Percentiles rank a stretch among this genome's conserved stretches.
Conservation (phyloP, 2,113 vertebrate species). For the Trichechus manatus region DNA sequence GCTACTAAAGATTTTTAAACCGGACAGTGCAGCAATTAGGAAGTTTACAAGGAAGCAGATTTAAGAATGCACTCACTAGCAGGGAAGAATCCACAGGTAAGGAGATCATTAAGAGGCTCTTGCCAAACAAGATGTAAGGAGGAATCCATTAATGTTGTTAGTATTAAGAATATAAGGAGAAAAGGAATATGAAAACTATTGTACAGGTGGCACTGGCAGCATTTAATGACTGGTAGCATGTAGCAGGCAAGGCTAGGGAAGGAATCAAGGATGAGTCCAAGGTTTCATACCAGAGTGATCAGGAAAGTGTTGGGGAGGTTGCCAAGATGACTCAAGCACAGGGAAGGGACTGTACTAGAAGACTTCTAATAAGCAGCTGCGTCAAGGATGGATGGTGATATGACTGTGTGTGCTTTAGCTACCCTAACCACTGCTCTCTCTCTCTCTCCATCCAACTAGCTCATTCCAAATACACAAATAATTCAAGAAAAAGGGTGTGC, state of each 20-base stretch:
- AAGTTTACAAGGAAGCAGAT: neutral
- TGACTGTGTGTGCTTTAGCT: no score
- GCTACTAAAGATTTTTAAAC: neutral
- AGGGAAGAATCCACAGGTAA: neutral
- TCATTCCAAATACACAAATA: neutral
- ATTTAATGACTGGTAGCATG: neutral
- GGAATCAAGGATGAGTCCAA: neutral
- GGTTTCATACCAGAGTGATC: neutral
- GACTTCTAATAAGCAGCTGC: neutral
- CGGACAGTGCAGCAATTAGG: neutral
- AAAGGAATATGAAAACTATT: neutral
- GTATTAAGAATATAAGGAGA: neutral
- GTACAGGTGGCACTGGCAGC: neutral
- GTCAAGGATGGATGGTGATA: neutral
- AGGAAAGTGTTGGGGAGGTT: neutral
- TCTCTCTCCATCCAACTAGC: neutral
- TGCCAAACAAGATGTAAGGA: neutral
- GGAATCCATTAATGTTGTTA: neutral
- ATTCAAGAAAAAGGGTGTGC: neutral
- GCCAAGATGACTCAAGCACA: neutral
- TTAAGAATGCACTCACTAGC: neutral
- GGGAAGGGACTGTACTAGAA: neutral
- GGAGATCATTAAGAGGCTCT: neutral
- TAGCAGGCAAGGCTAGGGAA: neutral
- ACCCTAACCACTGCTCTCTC: neutral